A percentile compares a stretch with the other conserved stretches of the same genome.
Conservation (phyloP, 92 coral and sea anemone genomes). For the Hydrozoanthus gracilis region DNA sequence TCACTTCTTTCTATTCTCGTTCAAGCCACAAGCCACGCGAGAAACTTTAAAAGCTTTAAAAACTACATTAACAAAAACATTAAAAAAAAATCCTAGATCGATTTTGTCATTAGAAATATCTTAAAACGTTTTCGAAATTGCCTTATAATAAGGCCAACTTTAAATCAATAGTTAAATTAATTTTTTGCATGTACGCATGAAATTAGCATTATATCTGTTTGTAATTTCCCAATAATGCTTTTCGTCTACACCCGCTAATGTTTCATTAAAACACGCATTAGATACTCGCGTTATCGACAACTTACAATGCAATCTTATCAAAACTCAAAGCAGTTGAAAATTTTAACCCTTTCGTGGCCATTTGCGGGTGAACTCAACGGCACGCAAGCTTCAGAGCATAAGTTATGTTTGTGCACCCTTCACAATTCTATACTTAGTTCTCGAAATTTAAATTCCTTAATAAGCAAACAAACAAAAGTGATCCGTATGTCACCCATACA, state of each 20-base stretch:
- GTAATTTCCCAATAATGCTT: conserved; percentile 40
- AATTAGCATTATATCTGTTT: conserved; percentile 41
- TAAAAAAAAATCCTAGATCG: background rate
- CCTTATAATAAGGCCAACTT: conserved; percentile 1
- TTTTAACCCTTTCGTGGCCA: conserved; percentile 16
- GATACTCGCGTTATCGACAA: conserved; percentile 33
- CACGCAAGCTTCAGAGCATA: conserved; percentile 13
- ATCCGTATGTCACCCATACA: background rate
- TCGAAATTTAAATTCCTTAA: background rate
- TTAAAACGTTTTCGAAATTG: background rate
- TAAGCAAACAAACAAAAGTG: background rate
- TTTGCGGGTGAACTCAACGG: conserved; percentile 1
- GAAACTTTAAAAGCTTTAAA: background rate
- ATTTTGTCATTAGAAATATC: background rate
- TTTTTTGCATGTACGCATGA: conserved; percentile 16
- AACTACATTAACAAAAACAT: background rate
- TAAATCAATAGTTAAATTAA: conserved; percentile 18
- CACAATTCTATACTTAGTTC: background rate
- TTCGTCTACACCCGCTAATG: conserved; percentile 38
- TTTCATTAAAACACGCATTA: conserved; percentile 42
- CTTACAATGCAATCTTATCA: conserved; percentile 17
- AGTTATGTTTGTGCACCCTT: background rate
- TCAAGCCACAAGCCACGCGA: background rate
- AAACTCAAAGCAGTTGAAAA: background rate
- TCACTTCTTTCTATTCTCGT: background rate